Percentiles rank a stretch among this genome's conserved stretches.
Evolutionary conservation across 2,113 vertebrate species (phyloP).

Genomic region (Gadus chalcogrammus): DNA sequence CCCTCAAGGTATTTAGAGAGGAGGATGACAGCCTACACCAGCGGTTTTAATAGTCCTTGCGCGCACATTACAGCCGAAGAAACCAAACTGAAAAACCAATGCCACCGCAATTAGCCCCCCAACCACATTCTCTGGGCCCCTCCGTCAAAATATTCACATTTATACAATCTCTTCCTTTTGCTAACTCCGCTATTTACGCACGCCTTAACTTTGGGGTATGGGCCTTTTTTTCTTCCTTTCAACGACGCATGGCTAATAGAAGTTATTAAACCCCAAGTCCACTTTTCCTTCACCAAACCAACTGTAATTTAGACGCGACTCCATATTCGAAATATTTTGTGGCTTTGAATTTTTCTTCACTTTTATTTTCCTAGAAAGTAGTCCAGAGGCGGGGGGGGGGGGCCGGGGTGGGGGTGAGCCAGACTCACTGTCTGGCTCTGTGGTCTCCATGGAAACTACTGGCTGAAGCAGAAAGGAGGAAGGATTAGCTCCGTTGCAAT

Average conservation of each 20-base stretch:
- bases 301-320: conserved; percentile 58
- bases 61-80: conserved; percentile 41
- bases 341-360: conserved; percentile 41
- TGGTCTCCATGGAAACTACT: background rate
- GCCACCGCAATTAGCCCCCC: conserved; percentile 22
- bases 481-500: too few relatives aligned
- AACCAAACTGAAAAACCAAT: conserved; percentile 10
- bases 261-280: conserved; percentile 21
- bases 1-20: too few relatives aligned
- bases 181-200: background rate
- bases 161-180: background rate
- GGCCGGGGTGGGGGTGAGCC: conserved; percentile 30
- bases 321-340: conserved; percentile 49
- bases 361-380: conserved; percentile 44
- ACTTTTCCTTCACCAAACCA: conserved; percentile 26
- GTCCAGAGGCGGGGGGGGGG: conserved; percentile 40
- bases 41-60: conserved; percentile 20
- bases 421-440: conserved; percentile 57
- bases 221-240: too few relatives aligned
- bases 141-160: background rate
- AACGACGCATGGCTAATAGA: too few relatives aligned
- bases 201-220: conserved; percentile 19
- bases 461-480: background rate
- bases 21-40: background rate
- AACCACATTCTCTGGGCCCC: background rate